Evolutionary conservation across 2,797 vertebrate genomes (phyloP), one percentile per base, ranked within the genome.

Genomic region (Tenualosa thibaudeaui): DNA sequence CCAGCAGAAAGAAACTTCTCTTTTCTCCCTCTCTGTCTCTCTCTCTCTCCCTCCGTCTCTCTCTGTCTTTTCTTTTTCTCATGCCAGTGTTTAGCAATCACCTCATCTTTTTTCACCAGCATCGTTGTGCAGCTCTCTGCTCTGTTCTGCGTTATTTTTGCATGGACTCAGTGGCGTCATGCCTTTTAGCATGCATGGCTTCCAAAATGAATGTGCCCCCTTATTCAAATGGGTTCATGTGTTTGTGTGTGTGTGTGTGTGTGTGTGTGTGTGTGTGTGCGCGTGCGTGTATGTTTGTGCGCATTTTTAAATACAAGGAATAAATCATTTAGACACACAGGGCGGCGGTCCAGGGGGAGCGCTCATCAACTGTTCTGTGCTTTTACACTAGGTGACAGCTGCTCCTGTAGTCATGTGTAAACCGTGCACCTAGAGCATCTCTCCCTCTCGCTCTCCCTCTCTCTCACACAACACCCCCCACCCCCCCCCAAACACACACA

Each of bases 251-350:
- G 62, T 60, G 82, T 31, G 31, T 12, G 22, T 43, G 37, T n/a
- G n/a, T 24, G 19, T 50, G 24, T 15, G 26, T 43, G 60, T n/a
- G 56, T 65, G 78, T 24, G 26, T 71, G 22, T 46, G 43, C 62
- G 37, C 22, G 2, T 65, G 50, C 40, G 5, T 81, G 22, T 60
- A 7, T 46, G 51, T 83, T 24, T 86, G 81, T 78, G 46, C 56
- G 81, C 82, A 78, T 78, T 62, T 84, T 86, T 68, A 43, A 51
- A 83, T 75, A 81, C 12, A 26, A 81, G 58, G 8, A 43, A 62
- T 81, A 83, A 84, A 83, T 81, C 82, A 78, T 84, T 68, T 58
- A 46, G 82, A 81, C 75, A 62, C 68, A 83, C 53, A 68, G 60
- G 65, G 62, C 81, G 56, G 17, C 58, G 62, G 82, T 82, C 62